Base-by-base conservation (phyloP, 2,888 invertebrate species). In the Melinaea marsaeus region DNA sequence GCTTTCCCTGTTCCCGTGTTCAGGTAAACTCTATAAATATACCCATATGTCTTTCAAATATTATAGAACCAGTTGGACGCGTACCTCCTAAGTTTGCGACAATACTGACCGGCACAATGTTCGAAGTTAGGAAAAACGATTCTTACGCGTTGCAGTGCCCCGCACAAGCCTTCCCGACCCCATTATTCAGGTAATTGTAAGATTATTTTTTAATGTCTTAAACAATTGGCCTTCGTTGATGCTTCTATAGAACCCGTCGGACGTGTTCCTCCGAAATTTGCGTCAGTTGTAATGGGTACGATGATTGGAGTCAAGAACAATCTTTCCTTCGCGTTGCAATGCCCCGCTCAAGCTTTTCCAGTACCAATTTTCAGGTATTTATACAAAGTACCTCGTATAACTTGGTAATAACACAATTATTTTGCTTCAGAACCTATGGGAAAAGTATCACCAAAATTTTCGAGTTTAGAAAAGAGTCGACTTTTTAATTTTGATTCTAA, bases 401-500 rank as follows among this genome's bases (percentile, higher is more conserved):
- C 54, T 45, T 60, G 4, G 13, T 9, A 48, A 42, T 55, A 48
- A 62, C 9, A 57, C 7, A 46, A 46, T 37, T 48, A 58, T 68
- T 80, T 82, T 81, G 74, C 79, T 81, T 75, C 82, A 86, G 84
- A 87, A 71, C 83, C 84, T 55, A 93, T 95, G 88, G 94, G 95
- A 87, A 94, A 94, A 82, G 94, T 94, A 67, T 92, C 93, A 71
- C 95, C 95, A 69, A 94, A 94, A 78, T 88, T 90, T 79, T 85
- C 87, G 69, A 84, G 81, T 69, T 80, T 85, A 81, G 85, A 88
- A 77, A 88, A 83, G 76, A 83, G 86, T 77, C 81, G 85, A 72
- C 81, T 85, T 62, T 89, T 86, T 74, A 84, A 81, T 80, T 88
- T 84, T 75, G 77, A 81, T 68, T 77, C 81, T 62, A 77, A 84